These are phyloP conservation scores for Colinus virginianus DNA, from an alignment of 2,113 vertebrate genomes.

Conservation along the genomic window DNA sequence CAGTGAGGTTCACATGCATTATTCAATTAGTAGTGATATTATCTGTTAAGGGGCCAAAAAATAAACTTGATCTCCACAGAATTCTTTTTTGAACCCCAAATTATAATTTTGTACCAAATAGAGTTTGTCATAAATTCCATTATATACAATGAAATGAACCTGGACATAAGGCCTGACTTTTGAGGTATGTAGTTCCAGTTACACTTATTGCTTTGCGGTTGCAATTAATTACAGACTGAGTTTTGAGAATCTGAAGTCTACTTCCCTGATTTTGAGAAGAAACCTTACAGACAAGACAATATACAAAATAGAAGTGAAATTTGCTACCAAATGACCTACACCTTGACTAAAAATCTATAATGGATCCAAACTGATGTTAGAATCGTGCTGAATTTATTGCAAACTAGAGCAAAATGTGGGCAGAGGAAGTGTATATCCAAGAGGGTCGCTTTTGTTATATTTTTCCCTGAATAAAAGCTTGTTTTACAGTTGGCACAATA, in stretches of 20 bases:
- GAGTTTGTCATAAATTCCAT: background rate
- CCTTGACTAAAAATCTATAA: background rate
- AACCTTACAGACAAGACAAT: background rate
- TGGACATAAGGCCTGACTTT: background rate
- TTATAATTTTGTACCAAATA: background rate
- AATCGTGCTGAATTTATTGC: background rate
- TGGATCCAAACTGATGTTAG: background rate
- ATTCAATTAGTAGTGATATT: background rate
- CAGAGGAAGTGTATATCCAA: background rate
- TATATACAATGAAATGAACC: background rate
- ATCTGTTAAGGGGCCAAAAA: background rate
- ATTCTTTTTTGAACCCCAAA: background rate
- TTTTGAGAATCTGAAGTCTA: background rate
- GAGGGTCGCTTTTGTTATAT: background rate
- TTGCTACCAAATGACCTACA: background rate
- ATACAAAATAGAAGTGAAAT: background rate
- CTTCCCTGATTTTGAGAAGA: background rate
- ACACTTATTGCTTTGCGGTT: background rate
- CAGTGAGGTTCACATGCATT: background rate
- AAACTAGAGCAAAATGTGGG: background rate
- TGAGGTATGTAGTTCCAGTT: background rate
- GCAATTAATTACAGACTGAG: background rate
- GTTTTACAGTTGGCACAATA: background rate
- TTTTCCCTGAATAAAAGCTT: background rate
- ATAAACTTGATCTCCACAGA: background rate